Conservation (phyloP, 2,113 vertebrate genomes). For the Tenebrosternarchus preto region DNA sequence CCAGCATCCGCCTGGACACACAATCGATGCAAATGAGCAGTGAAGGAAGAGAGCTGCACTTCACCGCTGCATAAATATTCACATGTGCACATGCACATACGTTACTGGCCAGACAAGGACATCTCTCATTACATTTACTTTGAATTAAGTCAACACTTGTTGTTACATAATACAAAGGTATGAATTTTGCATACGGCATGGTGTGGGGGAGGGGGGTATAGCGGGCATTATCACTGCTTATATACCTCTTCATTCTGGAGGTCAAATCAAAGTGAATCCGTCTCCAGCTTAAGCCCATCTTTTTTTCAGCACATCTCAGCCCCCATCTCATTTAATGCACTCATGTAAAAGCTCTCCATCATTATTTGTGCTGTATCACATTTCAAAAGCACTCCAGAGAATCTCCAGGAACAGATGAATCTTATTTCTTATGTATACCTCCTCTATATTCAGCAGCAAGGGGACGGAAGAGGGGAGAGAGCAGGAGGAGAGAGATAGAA, state of each 20-base stretch:
- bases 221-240: constrained; percentile 55
- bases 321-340: constrained; percentile 78
- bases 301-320: constrained; percentile 63
- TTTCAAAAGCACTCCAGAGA: constrained; percentile 83
- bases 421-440: constrained; percentile 86
- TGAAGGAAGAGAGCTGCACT: constrained; percentile 48
- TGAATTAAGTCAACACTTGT: constrained; percentile 60
- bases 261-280: constrained; percentile 80
- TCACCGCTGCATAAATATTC: constrained; percentile 66
- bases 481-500: constrained; percentile 8
- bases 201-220: not conserved
- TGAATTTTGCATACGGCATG: constrained; percentile 51
- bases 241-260: constrained; percentile 67
- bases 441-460: constrained; percentile 77
- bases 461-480: not conserved
- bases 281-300: constrained; percentile 73
- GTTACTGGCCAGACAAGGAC: constrained; percentile 62
- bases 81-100: constrained; percentile 57
- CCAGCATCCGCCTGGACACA: constrained; percentile 59
- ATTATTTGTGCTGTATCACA: constrained; percentile 79
- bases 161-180: constrained; percentile 61
- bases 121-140: constrained; percentile 60
- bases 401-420: constrained; percentile 77
- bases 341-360: constrained; percentile 79
- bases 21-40: constrained; percentile 69